Conservation (phyloP, 1,140 invertebrate species). For the Drosophila nannoptera region DNA sequence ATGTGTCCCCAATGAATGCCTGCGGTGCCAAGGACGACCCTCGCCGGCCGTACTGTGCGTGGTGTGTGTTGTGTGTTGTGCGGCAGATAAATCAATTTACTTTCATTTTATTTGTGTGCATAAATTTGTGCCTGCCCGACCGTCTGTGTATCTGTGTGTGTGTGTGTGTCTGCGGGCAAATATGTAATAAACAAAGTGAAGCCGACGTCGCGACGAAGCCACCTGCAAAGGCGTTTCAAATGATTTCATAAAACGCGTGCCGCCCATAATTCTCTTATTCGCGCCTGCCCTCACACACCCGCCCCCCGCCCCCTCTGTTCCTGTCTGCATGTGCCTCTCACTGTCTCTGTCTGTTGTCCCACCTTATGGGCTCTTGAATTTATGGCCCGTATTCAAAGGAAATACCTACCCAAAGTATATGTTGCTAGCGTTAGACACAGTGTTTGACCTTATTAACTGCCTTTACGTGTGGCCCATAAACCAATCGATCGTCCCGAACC, state of each 20-base stretch:
- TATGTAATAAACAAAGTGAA: constrained; percentile 51
- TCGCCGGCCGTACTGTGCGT: constrained; percentile 17
- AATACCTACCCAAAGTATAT: neutral
- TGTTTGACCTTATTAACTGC: neutral
- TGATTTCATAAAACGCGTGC: constrained; percentile 56
- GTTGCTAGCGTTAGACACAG: neutral
- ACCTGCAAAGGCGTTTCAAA: constrained; percentile 50
- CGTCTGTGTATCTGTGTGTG: constrained; percentile 16
- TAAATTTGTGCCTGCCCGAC: constrained; percentile 54
- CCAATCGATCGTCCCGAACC: too few relatives aligned
- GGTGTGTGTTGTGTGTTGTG: constrained; percentile 22
- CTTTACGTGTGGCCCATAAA: too few relatives aligned
- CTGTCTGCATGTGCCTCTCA: neutral
- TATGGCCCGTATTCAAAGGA: neutral
- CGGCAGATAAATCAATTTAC: constrained; percentile 75
- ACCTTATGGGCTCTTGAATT: neutral
- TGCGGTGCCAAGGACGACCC: constrained; percentile 46
- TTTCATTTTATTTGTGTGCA: constrained; percentile 75
- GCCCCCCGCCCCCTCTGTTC: neutral
- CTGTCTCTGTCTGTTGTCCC: too few relatives aligned
- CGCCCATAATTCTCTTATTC: constrained; percentile 36
- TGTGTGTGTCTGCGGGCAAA: constrained; percentile 19
- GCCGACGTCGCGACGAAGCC: constrained; percentile 26
- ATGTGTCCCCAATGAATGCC: constrained; percentile 73
- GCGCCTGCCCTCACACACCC: neutral